Base-by-base conservation (phyloP, 2,113 vertebrate genomes). In the Phalacrocorax aristotelis region DNA sequence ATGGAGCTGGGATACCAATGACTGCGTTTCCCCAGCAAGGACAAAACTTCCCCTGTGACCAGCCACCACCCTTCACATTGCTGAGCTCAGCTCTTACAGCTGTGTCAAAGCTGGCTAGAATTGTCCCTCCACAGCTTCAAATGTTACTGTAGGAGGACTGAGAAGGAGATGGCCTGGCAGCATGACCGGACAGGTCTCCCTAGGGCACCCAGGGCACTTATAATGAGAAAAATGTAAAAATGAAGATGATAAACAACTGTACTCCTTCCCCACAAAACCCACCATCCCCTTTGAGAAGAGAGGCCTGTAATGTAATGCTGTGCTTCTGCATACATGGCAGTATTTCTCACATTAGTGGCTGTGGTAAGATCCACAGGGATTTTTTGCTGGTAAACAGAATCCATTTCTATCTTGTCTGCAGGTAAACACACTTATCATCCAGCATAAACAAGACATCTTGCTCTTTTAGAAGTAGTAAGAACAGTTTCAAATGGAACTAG, bases 361-460 rank as follows among this genome's bases (percentile, higher is more conserved):
- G 26, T 81, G 62, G 60, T 40, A 74, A 62, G 40, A 97, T 95
- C 90, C 86, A 93, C 26, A 62, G 62, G 44, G 62, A 51, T 40
- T 55, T 71, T 95, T 70, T 92, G 13, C 69, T 93, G 57, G 58
- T 77, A 89, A 93, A 88, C 60, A 74, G 77, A 95, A 97, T 90
- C 85, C 49, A 89, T 96, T 94, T 89, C 90, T 83, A 57, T 92
- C 62, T 95, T 87, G 26, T 97, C 68, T 83, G 52, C 81, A 88
- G 74, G 90, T 94, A 93, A 96, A 95, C 77, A 89, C 69, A 92
- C 74, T 95, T 95, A 83, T 89, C 74, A 87, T 94, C 55, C 62
- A 51, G 57, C 49, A 93, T 68, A 96, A 97, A 95, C 5, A 29
- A 91, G 83, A 64, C 74, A 95, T 83, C 32, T 71, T 95, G 46